Evolutionary conservation across 2,797 vertebrate species (phyloP).

Genomic region (Momotus momota): DNA sequence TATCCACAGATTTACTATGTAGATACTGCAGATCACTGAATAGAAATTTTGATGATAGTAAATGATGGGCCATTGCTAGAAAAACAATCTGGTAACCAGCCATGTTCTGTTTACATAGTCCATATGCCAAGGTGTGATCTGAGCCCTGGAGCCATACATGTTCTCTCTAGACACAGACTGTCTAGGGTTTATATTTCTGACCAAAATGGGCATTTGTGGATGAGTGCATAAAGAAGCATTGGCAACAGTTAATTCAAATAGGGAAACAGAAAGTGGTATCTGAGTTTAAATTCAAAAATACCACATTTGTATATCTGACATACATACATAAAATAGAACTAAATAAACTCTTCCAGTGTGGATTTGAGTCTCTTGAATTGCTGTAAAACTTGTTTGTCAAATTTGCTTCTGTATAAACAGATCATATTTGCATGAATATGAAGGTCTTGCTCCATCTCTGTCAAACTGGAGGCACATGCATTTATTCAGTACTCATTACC

Average conservation of each 20-base stretch:
- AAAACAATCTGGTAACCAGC: not conserved
- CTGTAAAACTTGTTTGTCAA: not conserved
- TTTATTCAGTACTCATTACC: not conserved
- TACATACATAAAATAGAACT: not conserved
- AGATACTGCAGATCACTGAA: not conserved
- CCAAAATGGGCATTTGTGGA: not conserved
- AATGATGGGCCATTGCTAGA: not conserved
- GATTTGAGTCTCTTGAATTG: not conserved
- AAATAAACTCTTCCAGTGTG: not conserved
- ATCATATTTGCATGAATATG: not conserved
- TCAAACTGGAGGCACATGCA: not conserved
- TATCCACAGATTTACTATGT: not conserved
- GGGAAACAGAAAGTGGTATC: not conserved
- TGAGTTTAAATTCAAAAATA: not conserved
- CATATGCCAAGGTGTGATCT: not conserved
- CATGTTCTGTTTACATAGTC: not conserved
- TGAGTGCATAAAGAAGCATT: not conserved
- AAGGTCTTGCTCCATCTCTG: not conserved
- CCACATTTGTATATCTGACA: not conserved
- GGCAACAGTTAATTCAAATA: not conserved
- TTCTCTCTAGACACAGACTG: not conserved
- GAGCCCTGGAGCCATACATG: not conserved
- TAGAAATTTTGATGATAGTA: not conserved
- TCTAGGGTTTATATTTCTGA: not conserved
- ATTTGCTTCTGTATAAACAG: not conserved